These are phyloP conservation scores for Cuniculus paca DNA, from an alignment of 2,797 vertebrate genomes.

Conservation along the genomic window DNA sequence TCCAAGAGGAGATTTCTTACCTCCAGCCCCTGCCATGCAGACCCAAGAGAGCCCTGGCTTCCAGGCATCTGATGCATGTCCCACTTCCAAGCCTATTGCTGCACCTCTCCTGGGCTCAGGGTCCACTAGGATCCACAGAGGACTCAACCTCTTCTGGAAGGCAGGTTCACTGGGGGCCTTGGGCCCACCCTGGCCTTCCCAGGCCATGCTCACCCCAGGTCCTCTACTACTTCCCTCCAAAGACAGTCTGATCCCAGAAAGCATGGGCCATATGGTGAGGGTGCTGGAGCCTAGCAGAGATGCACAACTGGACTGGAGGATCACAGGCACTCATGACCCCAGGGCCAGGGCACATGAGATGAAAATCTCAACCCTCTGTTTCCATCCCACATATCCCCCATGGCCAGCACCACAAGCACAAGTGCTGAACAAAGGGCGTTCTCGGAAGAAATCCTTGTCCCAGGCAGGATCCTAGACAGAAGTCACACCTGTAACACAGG, in stretches of 20 bases:
- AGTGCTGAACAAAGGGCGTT: accelerated
- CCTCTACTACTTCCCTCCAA: background rate
- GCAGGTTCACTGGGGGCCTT: background rate
- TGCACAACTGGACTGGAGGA: accelerated
- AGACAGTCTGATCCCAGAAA: background rate
- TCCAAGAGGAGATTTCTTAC: background rate
- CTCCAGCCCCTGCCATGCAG: accelerated
- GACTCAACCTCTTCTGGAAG: background rate
- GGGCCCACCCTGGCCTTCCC: background rate
- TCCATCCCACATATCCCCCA: too few species aligned
- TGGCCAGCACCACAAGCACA: background rate
- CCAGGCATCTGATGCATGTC: background rate
- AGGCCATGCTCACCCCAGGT: background rate
- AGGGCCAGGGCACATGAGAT: background rate
- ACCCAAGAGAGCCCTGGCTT: background rate
- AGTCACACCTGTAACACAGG: background rate
- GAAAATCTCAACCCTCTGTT: background rate
- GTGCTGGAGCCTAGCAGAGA: background rate
- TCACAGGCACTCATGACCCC: background rate
- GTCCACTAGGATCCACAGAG: background rate
- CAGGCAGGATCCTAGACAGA: background rate
- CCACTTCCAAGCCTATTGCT: background rate
- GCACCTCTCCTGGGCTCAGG: background rate
- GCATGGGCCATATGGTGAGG: accelerated
- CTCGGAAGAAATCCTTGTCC: background rate